Percentiles rank a stretch among this genome's conserved stretches.
Evolutionary conservation across 1,140 invertebrate genomes (phyloP).

Genomic region (Panonychus citri): DNA sequence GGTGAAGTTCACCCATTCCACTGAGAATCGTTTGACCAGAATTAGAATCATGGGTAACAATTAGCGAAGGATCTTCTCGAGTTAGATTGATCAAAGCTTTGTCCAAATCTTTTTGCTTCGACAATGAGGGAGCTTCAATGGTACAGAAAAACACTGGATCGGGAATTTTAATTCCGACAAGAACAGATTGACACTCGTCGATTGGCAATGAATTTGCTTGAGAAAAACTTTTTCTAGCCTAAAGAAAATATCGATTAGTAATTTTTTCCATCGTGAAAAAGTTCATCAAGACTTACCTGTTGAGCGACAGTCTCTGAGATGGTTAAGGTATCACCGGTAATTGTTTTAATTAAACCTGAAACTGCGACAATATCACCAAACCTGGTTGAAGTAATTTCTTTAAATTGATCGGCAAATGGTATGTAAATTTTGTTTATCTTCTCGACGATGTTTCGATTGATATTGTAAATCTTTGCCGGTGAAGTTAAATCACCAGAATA

Average conservation of each 20-base stretch:
- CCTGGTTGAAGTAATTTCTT: slow-evolving; percentile 37
- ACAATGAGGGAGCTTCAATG: slow-evolving; percentile 65
- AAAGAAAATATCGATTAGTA: not conserved
- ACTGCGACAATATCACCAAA: slow-evolving; percentile 75
- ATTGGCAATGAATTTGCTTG: slow-evolving; percentile 3
- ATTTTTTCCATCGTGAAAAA: not conserved
- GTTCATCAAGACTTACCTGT: not conserved
- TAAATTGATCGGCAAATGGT: slow-evolving; percentile 61
- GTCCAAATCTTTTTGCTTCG: slow-evolving; percentile 50
- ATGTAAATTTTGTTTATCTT: slow-evolving; percentile 39
- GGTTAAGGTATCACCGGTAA: slow-evolving; percentile 43
- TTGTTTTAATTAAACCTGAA: slow-evolving; percentile 51
- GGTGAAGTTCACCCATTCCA: slow-evolving; percentile 90
- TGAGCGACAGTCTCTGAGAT: not conserved
- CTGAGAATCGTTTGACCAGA: slow-evolving; percentile 52
- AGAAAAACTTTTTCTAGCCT: not conserved
- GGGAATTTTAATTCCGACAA: slow-evolving; percentile 41
- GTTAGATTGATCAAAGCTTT: slow-evolving; percentile 55
- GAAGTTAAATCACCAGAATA: slow-evolving; percentile 50
- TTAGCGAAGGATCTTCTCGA: slow-evolving; percentile 79
- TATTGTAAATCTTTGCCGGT: slow-evolving; percentile 50
- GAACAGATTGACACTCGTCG: slow-evolving; percentile 20
- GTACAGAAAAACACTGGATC: slow-evolving; percentile 93
- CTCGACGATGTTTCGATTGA: slow-evolving; percentile 37
- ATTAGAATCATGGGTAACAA: slow-evolving; percentile 44